Base-by-base conservation (phyloP, 2,888 invertebrate species). In the Dolichomitus sp. region DNA sequence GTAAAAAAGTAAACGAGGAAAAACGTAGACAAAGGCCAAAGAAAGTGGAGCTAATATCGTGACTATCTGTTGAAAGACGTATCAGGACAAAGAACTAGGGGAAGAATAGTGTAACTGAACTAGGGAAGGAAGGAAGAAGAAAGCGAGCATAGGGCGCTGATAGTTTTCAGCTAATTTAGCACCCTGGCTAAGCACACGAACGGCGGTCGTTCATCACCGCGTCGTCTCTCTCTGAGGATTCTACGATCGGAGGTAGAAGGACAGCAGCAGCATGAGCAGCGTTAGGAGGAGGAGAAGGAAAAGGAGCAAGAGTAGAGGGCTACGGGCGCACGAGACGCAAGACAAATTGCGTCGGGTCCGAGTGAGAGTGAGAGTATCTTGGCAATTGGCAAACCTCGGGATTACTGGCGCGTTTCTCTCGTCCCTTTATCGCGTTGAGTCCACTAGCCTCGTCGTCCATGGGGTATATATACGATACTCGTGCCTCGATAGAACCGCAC, bases 81-180 rank as follows among this genome's bases (percentile, higher is more conserved):
- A 48, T 17, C 17, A 37, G 19, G 19, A 17, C 37, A 50, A 63
- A 61, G n/a, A 45, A 23, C n/a, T 14, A 17, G 17, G 7, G 1
- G 33, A 33, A 30, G 33, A 23, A 12, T 17, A 19, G 57, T 45
- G 11, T 23, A 33, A 40, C n/a, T 14, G 45, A 30, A 59, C 37
- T 7, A 2, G 37, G 14, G 17, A 27, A 45, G 61, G 37, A 45
- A 33, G n/a, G 14, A 17, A n/a, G 70, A n/a, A 59, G 61, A 42
- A 48, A 40, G 48, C 45, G 52, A 19, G 37, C 52, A 33, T 54
- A 68, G 89, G 85, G 86, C 85, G 90, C 87, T 90, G 89, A 91
- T 91, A 89, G 90, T 91, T 90, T 90, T 90, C 87, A 89, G 90
- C 89, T 91, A 90, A 91, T 91, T 91, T 90, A 89, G 84, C 85